A percentile compares a stretch with the other conserved stretches of the same genome.
Evolutionary conservation across 2,113 vertebrate genomes (phyloP).

Genomic region (Proteles cristata): DNA sequence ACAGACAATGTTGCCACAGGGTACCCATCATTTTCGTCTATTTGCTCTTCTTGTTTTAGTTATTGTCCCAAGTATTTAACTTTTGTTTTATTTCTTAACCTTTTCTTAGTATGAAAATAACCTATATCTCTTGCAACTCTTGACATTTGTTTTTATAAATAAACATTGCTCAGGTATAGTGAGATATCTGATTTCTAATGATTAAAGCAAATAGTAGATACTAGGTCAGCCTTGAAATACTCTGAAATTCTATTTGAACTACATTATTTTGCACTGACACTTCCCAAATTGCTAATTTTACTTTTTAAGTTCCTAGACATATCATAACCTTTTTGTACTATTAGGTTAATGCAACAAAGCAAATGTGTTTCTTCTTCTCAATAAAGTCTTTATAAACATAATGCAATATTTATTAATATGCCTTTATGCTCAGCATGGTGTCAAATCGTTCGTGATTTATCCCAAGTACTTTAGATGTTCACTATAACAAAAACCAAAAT

Average conservation of each 20-base stretch:
- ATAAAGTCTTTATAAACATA: not conserved
- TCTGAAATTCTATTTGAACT: not conserved
- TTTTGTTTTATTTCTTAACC: not conserved
- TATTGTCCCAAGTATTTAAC: not conserved
- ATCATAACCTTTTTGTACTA: not conserved
- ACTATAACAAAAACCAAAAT: not conserved
- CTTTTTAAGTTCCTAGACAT: not conserved
- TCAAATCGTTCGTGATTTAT: not conserved
- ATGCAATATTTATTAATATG: not conserved
- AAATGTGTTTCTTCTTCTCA: not conserved
- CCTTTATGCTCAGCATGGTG: not conserved
- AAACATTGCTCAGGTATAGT: not conserved
- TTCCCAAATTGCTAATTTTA: not conserved
- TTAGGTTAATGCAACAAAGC: not conserved
- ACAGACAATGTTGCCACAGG: not conserved
- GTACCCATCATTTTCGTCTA: not conserved
- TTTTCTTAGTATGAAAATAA: not conserved
- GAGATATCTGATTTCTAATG: not conserved
- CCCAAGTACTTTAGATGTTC: not conserved
- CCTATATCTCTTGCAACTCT: not conserved
- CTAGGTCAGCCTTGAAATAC: not conserved
- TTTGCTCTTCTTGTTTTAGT: not conserved
- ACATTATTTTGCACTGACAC: not conserved
- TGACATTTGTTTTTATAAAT: not conserved
- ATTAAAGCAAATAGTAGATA: not conserved